phyloP scores from a whole-genome alignment of 2,888 invertebrate genomes.

The Cataglyphis livida region DNA sequence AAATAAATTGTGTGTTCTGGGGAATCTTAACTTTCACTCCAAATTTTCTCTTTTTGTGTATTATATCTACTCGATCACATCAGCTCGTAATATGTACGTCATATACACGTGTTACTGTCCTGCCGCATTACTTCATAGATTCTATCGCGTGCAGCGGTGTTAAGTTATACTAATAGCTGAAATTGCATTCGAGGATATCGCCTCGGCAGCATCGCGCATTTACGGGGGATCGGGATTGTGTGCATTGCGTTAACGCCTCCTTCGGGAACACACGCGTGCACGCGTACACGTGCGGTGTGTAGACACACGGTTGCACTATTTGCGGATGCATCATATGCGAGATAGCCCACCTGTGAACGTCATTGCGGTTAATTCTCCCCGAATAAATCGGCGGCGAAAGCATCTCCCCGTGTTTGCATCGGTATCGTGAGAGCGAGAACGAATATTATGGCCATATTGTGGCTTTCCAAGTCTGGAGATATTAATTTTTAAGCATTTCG shows the following conservation, averaged over 20 bases:
- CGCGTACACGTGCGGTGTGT: slow-evolving; percentile 50
- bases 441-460: background rate
- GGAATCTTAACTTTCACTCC: background rate
- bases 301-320: slow-evolving; percentile 55
- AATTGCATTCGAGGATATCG: slow-evolving; percentile 50
- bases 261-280: slow-evolving; percentile 56
- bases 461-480: background rate
- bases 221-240: slow-evolving; percentile 42
- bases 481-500: slow-evolving; percentile 4
- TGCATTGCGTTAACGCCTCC: slow-evolving; percentile 56
- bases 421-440: background rate
- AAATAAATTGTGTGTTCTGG: background rate
- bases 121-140: slow-evolving; percentile 12
- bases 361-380: slow-evolving; percentile 53
- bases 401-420: background rate
- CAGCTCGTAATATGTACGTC: background rate
- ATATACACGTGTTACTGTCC: slow-evolving; percentile 7
- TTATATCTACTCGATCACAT: background rate
- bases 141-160: slow-evolving; percentile 19
- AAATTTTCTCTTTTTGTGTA: background rate
- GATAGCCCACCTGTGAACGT: slow-evolving; percentile 64
- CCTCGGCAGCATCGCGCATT: slow-evolving; percentile 18
- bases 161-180: slow-evolving; percentile 57
- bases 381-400: slow-evolving; percentile 52
- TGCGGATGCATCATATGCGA: slow-evolving; percentile 40